A percentile compares a stretch with the other conserved stretches of the same genome.
phyloP scores from a whole-genome alignment of 1,140 invertebrate genomes.

The Archegozetes longisetosus region DNA sequence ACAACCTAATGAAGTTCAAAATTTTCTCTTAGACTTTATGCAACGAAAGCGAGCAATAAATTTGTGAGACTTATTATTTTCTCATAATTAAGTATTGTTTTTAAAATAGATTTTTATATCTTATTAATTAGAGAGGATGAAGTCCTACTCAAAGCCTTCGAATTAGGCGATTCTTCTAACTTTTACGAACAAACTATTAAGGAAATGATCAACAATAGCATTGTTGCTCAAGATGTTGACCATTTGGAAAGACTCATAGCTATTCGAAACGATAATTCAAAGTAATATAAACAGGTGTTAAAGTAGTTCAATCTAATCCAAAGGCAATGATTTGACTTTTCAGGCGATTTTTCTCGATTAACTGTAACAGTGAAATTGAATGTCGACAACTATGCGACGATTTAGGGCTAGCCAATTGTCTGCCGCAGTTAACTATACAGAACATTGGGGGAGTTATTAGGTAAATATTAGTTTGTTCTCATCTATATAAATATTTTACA shows the following conservation, averaged over 20 bases:
- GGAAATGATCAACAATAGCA: not conserved
- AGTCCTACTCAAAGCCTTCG: not conserved
- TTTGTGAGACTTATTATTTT: not conserved
- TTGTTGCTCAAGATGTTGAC: not conserved
- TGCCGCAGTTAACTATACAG: not conserved
- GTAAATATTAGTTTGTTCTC: not conserved
- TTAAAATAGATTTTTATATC: not conserved
- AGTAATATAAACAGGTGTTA: not conserved
- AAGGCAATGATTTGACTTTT: too few species aligned
- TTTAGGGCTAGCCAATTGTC: not conserved
- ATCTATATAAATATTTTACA: too few species aligned
- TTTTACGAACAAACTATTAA: not conserved
- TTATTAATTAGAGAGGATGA: not conserved
- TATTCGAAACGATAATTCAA: not conserved
- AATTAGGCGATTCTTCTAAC: not conserved
- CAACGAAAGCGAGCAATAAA: not conserved
- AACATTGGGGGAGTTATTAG: not conserved
- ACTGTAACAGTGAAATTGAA: not conserved
- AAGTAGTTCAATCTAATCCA: too few species aligned
- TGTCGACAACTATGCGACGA: not conserved
- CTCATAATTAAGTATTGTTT: not conserved
- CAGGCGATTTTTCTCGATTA: not conserved
- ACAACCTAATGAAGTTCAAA: not conserved
- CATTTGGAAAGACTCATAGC: not conserved
- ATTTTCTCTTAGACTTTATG: not conserved